These are phyloP conservation scores for Ochotona princeps DNA, from an alignment of 2,113 vertebrate species.

Conservation along the genomic window DNA sequence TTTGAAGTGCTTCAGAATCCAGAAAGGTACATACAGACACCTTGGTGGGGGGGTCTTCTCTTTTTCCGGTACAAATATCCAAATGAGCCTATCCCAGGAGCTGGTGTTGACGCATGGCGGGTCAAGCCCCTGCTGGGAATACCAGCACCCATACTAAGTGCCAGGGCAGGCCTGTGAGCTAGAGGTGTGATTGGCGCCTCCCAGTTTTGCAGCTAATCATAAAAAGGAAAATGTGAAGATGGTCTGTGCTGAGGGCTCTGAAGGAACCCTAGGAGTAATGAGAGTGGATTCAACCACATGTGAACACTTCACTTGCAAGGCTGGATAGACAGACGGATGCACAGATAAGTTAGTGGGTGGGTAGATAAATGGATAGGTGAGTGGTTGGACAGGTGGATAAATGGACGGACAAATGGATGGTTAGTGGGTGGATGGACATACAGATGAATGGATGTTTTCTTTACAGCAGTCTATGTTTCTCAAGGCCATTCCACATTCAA, in stretches of 20 bases:
- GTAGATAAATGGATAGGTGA: neutral
- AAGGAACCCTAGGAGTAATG: neutral
- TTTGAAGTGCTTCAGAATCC: neutral
- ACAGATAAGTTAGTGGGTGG: neutral
- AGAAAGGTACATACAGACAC: neutral
- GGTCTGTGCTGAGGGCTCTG: neutral
- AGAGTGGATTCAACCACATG: no score
- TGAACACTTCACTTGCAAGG: neutral
- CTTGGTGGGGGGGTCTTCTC: no score
- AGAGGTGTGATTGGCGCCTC: neutral
- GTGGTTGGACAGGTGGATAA: no score
- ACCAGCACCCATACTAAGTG: neutral
- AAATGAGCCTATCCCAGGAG: no score
- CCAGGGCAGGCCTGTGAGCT: neutral
- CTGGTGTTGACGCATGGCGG: no score
- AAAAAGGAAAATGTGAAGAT: neutral
- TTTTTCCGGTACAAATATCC: no score
- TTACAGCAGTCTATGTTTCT: neutral
- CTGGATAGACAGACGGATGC: neutral
- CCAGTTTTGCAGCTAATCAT: neutral
- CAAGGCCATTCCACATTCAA: neutral
- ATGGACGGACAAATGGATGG: no score
- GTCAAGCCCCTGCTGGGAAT: no score
- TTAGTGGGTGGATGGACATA: neutral
- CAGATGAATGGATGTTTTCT: neutral